Evolutionary conservation across 2,888 invertebrate genomes (phyloP).

Genomic region (Ophion obscuratus): DNA sequence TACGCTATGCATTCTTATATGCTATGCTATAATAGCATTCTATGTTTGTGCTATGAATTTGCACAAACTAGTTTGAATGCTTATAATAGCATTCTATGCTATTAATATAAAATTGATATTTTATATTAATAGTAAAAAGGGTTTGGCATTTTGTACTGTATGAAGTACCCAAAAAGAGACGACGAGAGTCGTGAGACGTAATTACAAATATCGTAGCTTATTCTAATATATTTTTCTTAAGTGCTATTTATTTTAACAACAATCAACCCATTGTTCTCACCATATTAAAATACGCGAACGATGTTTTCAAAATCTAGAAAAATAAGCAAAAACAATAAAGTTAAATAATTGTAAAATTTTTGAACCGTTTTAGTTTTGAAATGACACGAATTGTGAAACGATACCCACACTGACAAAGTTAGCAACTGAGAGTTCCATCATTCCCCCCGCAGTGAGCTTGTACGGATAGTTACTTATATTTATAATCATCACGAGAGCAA

Average conservation of each 20-base stretch:
- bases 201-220: too few relatives aligned
- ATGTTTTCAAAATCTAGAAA: slow-evolving; percentile 70
- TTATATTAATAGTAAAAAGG: too few relatives aligned
- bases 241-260: too few relatives aligned
- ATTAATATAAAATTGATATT: too few relatives aligned
- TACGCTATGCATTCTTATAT: too few relatives aligned
- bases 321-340: neutral
- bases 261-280: slow-evolving; percentile 5
- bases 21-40: too few relatives aligned
- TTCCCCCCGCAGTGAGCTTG: slow-evolving; percentile 64
- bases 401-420: slow-evolving; percentile 58
- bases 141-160: too few relatives aligned
- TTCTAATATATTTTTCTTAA: neutral
- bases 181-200: too few relatives aligned
- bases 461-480: slow-evolving; percentile 38
- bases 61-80: too few relatives aligned
- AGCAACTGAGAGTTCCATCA: slow-evolving; percentile 60
- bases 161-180: too few relatives aligned
- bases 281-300: slow-evolving; percentile 70
- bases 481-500: slow-evolving; percentile 60
- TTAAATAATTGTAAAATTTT: neutral
- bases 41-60: too few relatives aligned
- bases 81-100: too few relatives aligned
- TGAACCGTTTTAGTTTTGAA: neutral
- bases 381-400: neutral